Conservation (phyloP, 2,888 invertebrate genomes). For the Anaspis maculata region DNA sequence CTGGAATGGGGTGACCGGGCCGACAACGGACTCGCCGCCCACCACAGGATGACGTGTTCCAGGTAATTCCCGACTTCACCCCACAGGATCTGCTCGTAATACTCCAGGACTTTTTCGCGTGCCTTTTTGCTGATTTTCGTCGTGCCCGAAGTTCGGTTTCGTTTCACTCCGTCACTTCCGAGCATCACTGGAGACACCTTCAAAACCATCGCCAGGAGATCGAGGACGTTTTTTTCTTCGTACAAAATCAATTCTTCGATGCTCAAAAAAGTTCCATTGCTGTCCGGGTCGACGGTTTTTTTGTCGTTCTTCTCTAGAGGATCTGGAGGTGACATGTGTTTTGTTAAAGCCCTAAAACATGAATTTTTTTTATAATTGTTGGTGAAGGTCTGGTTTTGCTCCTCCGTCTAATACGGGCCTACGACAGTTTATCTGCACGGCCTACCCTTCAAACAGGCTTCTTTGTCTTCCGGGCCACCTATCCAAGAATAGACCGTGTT, state of each 20-base stretch:
- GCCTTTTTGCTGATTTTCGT: constrained; percentile 52
- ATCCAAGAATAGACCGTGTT: too few relatives aligned
- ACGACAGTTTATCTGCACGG: too few relatives aligned
- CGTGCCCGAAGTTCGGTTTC: constrained; percentile 42
- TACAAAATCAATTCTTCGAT: constrained; percentile 57
- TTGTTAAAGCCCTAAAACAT: constrained; percentile 58
- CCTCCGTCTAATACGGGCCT: constrained; percentile 1
- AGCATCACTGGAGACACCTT: constrained; percentile 52
- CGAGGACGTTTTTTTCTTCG: constrained; percentile 60
- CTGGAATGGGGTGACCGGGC: constrained; percentile 55
- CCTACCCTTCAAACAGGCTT: too few relatives aligned
- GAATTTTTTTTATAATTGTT: too few relatives aligned
- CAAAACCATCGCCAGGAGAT: constrained; percentile 51
- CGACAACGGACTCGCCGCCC: constrained; percentile 66
- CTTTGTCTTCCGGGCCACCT: too few relatives aligned
- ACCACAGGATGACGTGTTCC: constrained; percentile 78
- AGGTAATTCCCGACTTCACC: constrained; percentile 71
- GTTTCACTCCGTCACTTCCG: constrained; percentile 55
- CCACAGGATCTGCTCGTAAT: constrained; percentile 71
- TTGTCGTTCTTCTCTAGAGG: constrained; percentile 1
- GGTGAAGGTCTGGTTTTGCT: too few relatives aligned
- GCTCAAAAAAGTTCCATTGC: constrained; percentile 43
- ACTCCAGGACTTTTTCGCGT: constrained; percentile 55
- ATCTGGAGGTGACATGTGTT: constrained; percentile 54
- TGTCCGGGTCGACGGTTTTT: constrained; percentile 33